These are phyloP conservation scores for Microctonus hyperodae DNA, from an alignment of 2,888 invertebrate species.

Conservation along the genomic window DNA sequence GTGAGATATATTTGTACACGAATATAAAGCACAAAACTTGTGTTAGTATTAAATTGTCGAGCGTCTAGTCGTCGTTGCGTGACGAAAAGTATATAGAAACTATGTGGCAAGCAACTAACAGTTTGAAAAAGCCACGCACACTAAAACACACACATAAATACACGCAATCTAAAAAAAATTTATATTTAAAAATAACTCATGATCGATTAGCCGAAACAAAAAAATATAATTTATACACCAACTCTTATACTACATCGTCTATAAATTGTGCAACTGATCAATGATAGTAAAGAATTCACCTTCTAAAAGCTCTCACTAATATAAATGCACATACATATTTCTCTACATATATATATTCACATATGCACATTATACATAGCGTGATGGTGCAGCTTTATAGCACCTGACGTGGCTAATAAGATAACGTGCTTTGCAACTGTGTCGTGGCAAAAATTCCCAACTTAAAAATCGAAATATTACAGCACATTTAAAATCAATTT, in stretches of 20 bases:
- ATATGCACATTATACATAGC: no score
- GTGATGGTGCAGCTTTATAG: not conserved
- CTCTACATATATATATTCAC: not conserved
- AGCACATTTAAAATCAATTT: no score
- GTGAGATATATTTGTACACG: not conserved
- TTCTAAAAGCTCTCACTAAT: not conserved
- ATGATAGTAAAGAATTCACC: not conserved
- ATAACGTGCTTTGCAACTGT: not conserved
- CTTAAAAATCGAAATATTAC: not conserved
- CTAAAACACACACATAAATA: not conserved
- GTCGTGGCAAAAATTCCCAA: not conserved
- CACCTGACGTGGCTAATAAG: not conserved
- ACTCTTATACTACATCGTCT: not conserved
- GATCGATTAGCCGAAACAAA: not conserved
- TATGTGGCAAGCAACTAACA: not conserved
- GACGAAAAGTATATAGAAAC: conserved; percentile 11
- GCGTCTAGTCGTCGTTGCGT: conserved; percentile 28
- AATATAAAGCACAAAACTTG: conserved; percentile 5
- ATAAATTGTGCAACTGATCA: not conserved
- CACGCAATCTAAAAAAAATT: not conserved
- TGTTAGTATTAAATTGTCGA: conserved; percentile 25
- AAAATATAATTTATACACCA: not conserved
- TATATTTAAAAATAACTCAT: not conserved
- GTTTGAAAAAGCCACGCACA: not conserved
- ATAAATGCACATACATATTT: not conserved